A percentile compares a stretch with the other conserved stretches of the same genome.
phyloP scores from a whole-genome alignment of 2,888 invertebrate genomes.

The Chloroclystis v-ata region DNA sequence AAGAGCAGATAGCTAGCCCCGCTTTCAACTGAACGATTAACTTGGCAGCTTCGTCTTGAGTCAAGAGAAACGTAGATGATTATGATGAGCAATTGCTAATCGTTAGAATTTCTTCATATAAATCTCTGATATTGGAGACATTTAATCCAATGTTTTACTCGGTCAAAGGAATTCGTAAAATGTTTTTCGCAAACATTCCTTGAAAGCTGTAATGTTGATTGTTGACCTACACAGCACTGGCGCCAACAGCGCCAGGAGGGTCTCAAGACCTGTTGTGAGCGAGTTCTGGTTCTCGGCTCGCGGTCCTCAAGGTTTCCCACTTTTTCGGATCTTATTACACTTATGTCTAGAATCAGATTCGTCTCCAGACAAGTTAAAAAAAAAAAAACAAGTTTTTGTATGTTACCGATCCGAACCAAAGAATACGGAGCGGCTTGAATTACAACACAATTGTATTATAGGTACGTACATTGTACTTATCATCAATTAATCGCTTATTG shows the following conservation, averaged over 20 bases:
- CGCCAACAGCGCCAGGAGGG: constrained; percentile 6
- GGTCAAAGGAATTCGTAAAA: too few species aligned
- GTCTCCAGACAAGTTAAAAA: too few species aligned
- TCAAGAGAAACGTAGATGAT: constrained; percentile 27
- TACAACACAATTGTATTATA: too few species aligned
- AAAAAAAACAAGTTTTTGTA: too few species aligned
- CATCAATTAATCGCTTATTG: too few species aligned
- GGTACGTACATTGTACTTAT: too few species aligned
- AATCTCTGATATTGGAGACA: not conserved
- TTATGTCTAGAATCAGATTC: not conserved
- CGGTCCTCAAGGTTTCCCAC: constrained; percentile 15
- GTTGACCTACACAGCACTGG: constrained; percentile 4
- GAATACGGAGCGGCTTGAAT: too few species aligned
- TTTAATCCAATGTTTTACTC: too few species aligned
- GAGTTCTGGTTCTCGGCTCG: constrained; percentile 22
- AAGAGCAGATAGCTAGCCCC: not conserved
- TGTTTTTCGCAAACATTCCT: too few species aligned
- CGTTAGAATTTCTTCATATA: not conserved
- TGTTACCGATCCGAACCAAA: too few species aligned
- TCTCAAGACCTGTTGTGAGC: constrained; percentile 19
- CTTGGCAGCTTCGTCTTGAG: not conserved
- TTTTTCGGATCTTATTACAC: not conserved
- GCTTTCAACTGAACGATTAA: not conserved
- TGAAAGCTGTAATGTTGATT: not conserved
- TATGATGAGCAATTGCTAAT: constrained; percentile 17